Evolutionary conservation across 2,113 vertebrate genomes (phyloP).

Genomic region (Coregonus clupeaformis): DNA sequence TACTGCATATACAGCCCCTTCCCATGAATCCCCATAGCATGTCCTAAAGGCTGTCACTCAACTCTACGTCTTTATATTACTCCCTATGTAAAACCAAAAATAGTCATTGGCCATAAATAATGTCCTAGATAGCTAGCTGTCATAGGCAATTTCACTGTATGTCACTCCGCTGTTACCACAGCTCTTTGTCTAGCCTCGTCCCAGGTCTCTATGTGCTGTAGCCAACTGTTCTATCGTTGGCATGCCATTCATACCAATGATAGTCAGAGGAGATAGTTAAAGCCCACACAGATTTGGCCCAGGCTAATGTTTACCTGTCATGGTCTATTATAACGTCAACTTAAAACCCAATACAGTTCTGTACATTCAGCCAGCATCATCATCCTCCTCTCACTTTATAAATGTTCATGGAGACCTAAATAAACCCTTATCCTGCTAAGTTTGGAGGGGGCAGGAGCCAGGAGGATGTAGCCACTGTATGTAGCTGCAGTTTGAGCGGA

Average conservation of each 20-base stretch:
- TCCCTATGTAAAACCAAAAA: slow-evolving; percentile 37
- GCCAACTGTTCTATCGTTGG: too few species aligned
- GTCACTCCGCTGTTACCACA: slow-evolving; percentile 47
- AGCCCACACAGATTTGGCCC: too few species aligned
- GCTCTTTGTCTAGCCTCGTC: slow-evolving; percentile 24
- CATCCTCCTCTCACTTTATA: slow-evolving; percentile 27
- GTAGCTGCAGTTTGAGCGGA: slow-evolving; percentile 34
- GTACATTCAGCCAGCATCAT: slow-evolving; percentile 50
- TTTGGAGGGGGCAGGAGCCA: slow-evolving; percentile 40
- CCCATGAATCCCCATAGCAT: slow-evolving; percentile 35
- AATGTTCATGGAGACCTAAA: slow-evolving; percentile 58
- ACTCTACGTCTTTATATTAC: slow-evolving; percentile 34
- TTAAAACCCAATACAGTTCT: slow-evolving; percentile 35
- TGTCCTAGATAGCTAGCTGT: slow-evolving; percentile 44
- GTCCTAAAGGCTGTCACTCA: slow-evolving; percentile 42
- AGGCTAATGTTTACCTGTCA: slow-evolving; percentile 35
- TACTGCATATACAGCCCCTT: slow-evolving; percentile 33
- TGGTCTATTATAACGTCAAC: slow-evolving; percentile 42
- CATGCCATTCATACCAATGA: too few species aligned
- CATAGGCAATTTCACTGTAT: slow-evolving; percentile 58
- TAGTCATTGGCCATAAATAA: slow-evolving; percentile 50
- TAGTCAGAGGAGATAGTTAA: too few species aligned
- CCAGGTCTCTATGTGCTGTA: too few species aligned
- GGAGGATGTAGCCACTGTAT: slow-evolving; percentile 45
- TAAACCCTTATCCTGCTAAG: slow-evolving; percentile 54